Conservation (phyloP, 2,888 invertebrate species). For the Linhomoeus sp. region DNA sequence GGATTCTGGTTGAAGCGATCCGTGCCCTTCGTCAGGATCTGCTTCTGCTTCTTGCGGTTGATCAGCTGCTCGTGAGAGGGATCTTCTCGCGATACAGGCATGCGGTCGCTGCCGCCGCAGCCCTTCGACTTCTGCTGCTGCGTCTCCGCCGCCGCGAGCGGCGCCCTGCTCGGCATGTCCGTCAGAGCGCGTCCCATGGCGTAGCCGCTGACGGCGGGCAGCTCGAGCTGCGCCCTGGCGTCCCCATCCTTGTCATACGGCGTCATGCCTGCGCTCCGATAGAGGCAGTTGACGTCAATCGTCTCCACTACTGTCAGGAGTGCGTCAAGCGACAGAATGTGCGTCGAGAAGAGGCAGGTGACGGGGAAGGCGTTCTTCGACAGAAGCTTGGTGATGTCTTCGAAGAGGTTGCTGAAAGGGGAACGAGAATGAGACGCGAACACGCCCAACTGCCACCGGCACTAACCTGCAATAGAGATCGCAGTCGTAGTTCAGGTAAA, state of each 20-base stretch:
- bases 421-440: too few relatives aligned
- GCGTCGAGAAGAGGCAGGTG: constrained; percentile 52
- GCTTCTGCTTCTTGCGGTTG: constrained; percentile 65
- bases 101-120: too few relatives aligned
- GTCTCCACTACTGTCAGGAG: constrained; percentile 71
- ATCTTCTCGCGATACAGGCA: constrained; percentile 35
- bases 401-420: constrained; percentile 41
- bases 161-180: too few relatives aligned
- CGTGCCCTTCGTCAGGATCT: constrained; percentile 65
- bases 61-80: constrained; percentile 63
- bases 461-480: constrained; percentile 86
- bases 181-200: constrained; percentile 12
- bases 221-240: constrained; percentile 3
- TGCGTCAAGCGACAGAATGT: constrained; percentile 75
- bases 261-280: constrained; percentile 6
- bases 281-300: constrained; percentile 61
- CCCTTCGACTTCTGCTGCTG: too few relatives aligned
- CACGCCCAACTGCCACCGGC: too few relatives aligned
- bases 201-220: constrained; percentile 13
- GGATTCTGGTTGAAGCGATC: constrained; percentile 91
- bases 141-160: not conserved
- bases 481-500: constrained; percentile 95
- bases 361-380: constrained; percentile 64
- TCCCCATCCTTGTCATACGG: not conserved
- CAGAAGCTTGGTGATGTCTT: constrained; percentile 68